Conservation (phyloP, 1,140 invertebrate species). For the Nasonia longicornis region DNA sequence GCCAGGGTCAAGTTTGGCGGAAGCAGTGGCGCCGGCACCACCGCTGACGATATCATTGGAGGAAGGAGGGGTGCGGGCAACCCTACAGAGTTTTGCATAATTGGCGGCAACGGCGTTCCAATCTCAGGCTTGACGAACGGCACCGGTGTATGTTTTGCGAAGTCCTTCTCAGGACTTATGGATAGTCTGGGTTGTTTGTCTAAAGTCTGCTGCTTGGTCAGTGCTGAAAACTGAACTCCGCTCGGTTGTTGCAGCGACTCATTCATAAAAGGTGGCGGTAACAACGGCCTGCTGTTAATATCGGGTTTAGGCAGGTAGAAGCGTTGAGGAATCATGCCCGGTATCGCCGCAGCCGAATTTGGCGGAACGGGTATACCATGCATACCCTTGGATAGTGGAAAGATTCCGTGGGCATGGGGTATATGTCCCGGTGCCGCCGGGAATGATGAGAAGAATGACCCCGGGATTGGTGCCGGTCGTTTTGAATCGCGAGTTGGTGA, state of each 20-base stretch:
- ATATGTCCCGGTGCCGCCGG: constrained; percentile 78
- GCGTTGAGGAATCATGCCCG: constrained; percentile 59
- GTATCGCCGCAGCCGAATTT: constrained; percentile 49
- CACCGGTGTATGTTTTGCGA: neutral
- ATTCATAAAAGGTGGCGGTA: constrained; percentile 16
- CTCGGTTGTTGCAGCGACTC: neutral
- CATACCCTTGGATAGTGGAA: constrained; percentile 59
- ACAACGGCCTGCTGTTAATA: neutral
- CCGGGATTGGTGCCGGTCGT: constrained; percentile 66
- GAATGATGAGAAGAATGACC: constrained; percentile 67
- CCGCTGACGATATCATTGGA: constrained; percentile 41
- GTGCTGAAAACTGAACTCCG: neutral
- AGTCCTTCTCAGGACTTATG: constrained; percentile 13
- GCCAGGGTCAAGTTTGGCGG: neutral
- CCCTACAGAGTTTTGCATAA: neutral
- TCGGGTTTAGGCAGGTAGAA: constrained; percentile 44
- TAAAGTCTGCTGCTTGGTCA: neutral
- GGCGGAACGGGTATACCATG: constrained; percentile 70
- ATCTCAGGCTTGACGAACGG: neutral
- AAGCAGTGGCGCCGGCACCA: constrained; percentile 42
- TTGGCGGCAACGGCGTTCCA: neutral
- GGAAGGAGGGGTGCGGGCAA: constrained; percentile 46
- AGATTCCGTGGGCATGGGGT: constrained; percentile 62
- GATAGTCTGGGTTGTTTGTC: neutral
- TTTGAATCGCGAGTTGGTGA: constrained; percentile 68